Conservation (phyloP, 2,797 vertebrate species). For the Gymnothorax reevesii region DNA sequence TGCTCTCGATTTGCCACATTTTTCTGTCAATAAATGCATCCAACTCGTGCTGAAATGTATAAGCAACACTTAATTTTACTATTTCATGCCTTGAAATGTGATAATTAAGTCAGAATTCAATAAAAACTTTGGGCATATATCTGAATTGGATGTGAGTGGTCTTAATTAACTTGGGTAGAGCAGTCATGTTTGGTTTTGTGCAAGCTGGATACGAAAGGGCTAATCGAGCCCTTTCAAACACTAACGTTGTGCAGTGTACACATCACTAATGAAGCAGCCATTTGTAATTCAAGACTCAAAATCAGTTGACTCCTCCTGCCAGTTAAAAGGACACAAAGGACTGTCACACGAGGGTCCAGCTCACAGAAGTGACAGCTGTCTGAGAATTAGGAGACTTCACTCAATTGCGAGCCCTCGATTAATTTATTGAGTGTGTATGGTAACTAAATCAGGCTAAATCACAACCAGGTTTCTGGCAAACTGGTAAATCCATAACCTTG, state of each 20-base stretch:
- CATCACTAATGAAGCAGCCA: not conserved
- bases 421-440: constrained; percentile 21
- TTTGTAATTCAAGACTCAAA: not conserved
- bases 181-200: too few species aligned
- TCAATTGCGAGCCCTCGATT: constrained; percentile 5
- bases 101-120: too few species aligned
- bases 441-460: constrained; percentile 29
- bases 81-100: too few species aligned
- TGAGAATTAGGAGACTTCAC: not conserved
- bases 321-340: not conserved
- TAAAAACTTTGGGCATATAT: too few species aligned
- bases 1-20: too few species aligned
- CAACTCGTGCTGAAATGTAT: too few species aligned
- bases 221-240: not conserved
- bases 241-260: not conserved
- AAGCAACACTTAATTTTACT: too few species aligned
- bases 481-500: constrained; percentile 1
- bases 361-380: constrained; percentile 16
- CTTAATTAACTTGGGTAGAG: too few species aligned
- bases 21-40: too few species aligned
- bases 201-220: too few species aligned
- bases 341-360: not conserved
- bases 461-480: constrained; percentile 34
- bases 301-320: not conserved
- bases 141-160: too few species aligned